Evolutionary conservation across 2,113 vertebrate species (phyloP), one percentile per base, ranked within the genome.

Genomic region (Seriola rivoliana): DNA sequence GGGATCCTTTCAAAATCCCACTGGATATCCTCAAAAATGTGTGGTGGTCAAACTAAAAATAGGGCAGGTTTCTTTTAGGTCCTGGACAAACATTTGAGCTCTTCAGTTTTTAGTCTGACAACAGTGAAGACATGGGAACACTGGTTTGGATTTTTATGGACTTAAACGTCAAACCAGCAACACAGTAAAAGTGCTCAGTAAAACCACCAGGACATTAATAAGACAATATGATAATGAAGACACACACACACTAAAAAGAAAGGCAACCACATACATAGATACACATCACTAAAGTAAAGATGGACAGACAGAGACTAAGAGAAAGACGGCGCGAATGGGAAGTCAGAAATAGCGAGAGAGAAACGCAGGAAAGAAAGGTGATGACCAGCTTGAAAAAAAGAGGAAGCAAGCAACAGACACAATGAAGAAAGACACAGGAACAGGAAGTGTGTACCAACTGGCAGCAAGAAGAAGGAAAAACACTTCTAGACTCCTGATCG

Each of bases 391-490:
- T 79, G 78, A 88, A 87, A 93, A 93, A 92, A 94, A 94, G 93
- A 91, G 93, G 94, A 94, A 95, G 90, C 57, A 86, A 75, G 91
- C 78, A 89, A 92, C 90, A 91, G 92, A 93, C 90, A 83, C 87
- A 88, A 82, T 90, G 82, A 91, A 91, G 90, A 94, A 92, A 93
- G 85, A 91, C 38, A 11, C 81, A 85, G 85, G 86, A 88, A 91
- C 83, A 84, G 91, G 90, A 93, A 92, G 87, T 90, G 75, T 83
- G 80, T 42, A 70, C 79, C 79, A 91, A 90, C 82, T 75, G 78
- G 78, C 70, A 90, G 58, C 23, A 65, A 54, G 70, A 81, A 82
- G 60, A 79, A 69, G 46, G 70, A 29, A 12, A 63, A 57, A 48
- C 1, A 19, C 38, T 57, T 36, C 5, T 9, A 23, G n/a, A 73